A percentile compares a stretch with the other conserved stretches of the same genome.
Evolutionary conservation across 1,140 invertebrate species (phyloP).

Genomic region (Caenorhabditis brenneri): DNA sequence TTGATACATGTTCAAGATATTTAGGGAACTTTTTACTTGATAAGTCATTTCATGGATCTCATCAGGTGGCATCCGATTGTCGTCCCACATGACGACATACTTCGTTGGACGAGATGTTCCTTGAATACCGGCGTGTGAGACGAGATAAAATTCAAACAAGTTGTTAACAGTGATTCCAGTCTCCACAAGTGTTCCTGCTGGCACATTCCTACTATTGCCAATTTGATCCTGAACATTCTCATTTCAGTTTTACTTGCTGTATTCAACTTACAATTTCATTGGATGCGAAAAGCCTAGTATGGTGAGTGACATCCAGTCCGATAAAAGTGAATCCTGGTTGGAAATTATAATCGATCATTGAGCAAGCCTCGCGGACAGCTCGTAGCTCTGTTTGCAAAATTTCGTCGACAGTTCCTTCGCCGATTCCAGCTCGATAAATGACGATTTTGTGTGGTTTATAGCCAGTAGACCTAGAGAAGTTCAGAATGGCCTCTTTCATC

Average conservation of each 20-base stretch:
- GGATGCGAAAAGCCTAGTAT: background rate
- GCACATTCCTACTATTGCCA: background rate
- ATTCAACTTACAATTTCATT: background rate
- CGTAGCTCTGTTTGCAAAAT: constrained; percentile 1
- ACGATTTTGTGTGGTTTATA: constrained; percentile 26
- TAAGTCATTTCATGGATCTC: constrained; percentile 31
- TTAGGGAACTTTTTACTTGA: background rate
- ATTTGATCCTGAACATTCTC: background rate
- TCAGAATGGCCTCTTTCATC: background rate
- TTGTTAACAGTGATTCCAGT: constrained; percentile 25
- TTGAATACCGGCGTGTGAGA: constrained; percentile 4
- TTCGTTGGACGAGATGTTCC: constrained; percentile 16
- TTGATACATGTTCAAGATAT: background rate
- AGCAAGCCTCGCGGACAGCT: background rate
- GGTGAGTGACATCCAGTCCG: constrained; percentile 7
- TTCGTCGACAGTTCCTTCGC: background rate
- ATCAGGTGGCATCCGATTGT: background rate
- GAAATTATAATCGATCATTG: background rate
- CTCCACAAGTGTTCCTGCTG: constrained; percentile 7
- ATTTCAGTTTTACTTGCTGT: background rate
- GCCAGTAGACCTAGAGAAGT: background rate
- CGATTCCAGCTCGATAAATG: background rate
- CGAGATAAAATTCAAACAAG: background rate
- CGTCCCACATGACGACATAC: constrained; percentile 23
- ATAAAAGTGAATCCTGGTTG: constrained; percentile 18